Evolutionary conservation across 2,113 vertebrate genomes (phyloP), one percentile per base, ranked within the genome.

Genomic region (Ibidorhyncha struthersii): DNA sequence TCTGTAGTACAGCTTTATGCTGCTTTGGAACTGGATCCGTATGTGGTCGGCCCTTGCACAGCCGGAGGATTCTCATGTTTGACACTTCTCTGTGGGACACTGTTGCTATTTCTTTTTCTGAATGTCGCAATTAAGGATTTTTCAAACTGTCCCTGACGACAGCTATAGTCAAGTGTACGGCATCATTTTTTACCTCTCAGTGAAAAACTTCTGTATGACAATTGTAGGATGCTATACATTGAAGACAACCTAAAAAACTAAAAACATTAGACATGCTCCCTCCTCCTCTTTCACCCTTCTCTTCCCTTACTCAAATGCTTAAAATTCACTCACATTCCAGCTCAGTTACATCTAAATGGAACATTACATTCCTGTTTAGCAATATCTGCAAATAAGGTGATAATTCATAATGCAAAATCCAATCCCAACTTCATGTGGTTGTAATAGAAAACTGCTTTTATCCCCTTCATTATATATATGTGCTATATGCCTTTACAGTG

Each of bases 351-450:
- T 89, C 59, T 78, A 92, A 94, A 91, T 72, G 55, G 29, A 95
- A 70, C 58, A 89, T 61, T 85, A n/a, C 63, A 67, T 95, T 90
- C 82, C 70, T 86, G 20, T 72, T 91, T 71, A 82, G 80, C 55
- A 93, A 38, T 63, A 74, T 45, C 23, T 90, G 77, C 86, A 93
- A 93, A 49, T 74, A 82, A 86, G 56, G 82, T 59, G 47, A 50
- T 84, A 82, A 95, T 69, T 90, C 69, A 81, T 71, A 81, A 88
- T 65, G 45, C 56, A 89, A 86, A 97, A 93, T 71, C 55, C 63
- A 93, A 41, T 94, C 69, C 41, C 59, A 95, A 0, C 25, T 76
- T 82, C 71, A 92, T 74, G 41, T 66, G 67, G n/a, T 58, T 40
- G 23, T 74, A 93, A 93, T 14, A 72, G 77, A 84, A 67, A 86